These are phyloP conservation scores for Engystomops pustulosus DNA, from an alignment of 2,113 vertebrate genomes.

Conservation along the genomic window DNA sequence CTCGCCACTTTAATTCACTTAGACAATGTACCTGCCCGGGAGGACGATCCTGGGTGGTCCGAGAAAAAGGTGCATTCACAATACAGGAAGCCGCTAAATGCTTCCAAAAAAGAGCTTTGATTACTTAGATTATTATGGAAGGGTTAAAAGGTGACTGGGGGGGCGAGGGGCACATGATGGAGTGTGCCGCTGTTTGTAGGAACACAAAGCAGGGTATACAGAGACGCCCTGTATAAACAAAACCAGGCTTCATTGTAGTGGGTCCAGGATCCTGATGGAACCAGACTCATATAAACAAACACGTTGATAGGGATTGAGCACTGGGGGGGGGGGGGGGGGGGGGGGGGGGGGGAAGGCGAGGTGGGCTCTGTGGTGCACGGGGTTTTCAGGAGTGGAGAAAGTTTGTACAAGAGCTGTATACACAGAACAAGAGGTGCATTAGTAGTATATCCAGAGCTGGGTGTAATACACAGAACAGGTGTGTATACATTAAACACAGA, in stretches of 20 bases:
- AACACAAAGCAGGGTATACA: conserved; percentile 18
- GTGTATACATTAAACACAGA: background rate
- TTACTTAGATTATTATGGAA: conserved; percentile 31
- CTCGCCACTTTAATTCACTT: background rate
- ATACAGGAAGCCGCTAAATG: conserved; percentile 44
- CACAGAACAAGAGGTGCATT: background rate
- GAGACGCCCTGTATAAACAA: background rate
- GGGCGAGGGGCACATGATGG: conserved; percentile 1
- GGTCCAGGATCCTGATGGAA: background rate
- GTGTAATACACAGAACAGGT: background rate
- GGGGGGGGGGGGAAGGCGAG: background rate
- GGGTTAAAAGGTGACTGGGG: conserved; percentile 32
- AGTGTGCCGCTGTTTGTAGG: conserved; percentile 25
- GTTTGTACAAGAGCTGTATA: conserved; percentile 8
- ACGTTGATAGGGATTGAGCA: background rate
- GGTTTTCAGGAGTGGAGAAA: background rate
- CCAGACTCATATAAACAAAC: background rate
- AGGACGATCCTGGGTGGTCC: conserved; percentile 34
- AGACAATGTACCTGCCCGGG: conserved; percentile 12
- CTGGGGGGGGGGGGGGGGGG: too few species aligned
- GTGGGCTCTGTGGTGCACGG: background rate
- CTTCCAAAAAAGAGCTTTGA: conserved; percentile 33
- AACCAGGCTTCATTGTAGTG: background rate
- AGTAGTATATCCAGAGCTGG: conserved; percentile 1
- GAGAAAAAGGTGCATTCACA: conserved; percentile 31